Base-by-base conservation (phyloP, 1,140 invertebrate species). In the Microplitis mediator region DNA sequence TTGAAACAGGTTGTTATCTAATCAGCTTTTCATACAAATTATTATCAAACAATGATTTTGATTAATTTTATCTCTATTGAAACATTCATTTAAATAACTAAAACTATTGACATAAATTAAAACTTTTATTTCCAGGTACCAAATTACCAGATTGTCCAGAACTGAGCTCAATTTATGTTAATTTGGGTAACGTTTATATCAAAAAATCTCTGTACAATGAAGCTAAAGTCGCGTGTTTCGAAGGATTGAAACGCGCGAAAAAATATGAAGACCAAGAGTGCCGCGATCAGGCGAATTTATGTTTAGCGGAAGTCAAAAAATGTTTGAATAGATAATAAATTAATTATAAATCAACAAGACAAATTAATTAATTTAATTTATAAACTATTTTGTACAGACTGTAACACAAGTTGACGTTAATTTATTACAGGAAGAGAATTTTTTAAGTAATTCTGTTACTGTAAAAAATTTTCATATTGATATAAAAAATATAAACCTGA, bases 161-260 rank as follows among this genome's bases (percentile, higher is more conserved):
- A 67, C 86, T 95, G 72, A 91, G 93, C 6, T 87, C 91, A 1
- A 89, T 96, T 74, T 91, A 95, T 85, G 91, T 95, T 16, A 98
- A 97, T 87, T 84, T 97, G 71, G 96, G 95, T 13, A 90, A 93
- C 73, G 88, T 94, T 65, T 94, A 93, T 79, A 80, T 97, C 9
- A 90, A 93, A 78, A 92, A 92, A 82, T 90, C 90, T 32, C 81
- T 95, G 62, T 81, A 92, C 50, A 82, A 89, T 11, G 89, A 93
- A 81, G 95, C 95, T 1, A 90, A 92, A 81, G 90, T 91, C 74
- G 86, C 85, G 61, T 97, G 95, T 81, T 88, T 89, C 32, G 86
- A 90, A 79, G 95, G 91, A 0, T 91, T 90, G 87, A 91, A 88
- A 82, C 82, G 95, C 74, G 93, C 92, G 4, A 89, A 89, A 75